Percentiles rank a stretch among this genome's conserved stretches.
phyloP scores from a whole-genome alignment of 2,797 vertebrate genomes.

The Esox lucius region DNA sequence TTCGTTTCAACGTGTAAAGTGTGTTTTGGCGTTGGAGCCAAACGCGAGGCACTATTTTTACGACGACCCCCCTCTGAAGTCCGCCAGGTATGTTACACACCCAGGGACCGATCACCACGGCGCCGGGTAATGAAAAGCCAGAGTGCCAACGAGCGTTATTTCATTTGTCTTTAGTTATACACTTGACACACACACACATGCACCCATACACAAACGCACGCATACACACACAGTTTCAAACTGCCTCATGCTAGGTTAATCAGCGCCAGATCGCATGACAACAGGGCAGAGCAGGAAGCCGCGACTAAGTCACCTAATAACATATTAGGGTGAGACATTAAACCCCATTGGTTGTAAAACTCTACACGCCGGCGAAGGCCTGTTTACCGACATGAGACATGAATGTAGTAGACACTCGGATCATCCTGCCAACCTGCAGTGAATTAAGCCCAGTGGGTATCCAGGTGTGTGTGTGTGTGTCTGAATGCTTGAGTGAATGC shows the following conservation, averaged over 20 bases:
- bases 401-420: constrained; percentile 60
- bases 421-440: constrained; percentile 45
- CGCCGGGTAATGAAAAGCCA: constrained; percentile 18
- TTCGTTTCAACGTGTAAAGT: constrained; percentile 37
- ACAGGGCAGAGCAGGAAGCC: constrained; percentile 40
- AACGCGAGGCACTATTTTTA: constrained; percentile 40
- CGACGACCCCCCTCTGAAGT: constrained; percentile 28
- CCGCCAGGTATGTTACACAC: constrained; percentile 36
- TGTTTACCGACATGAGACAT: constrained; percentile 54
- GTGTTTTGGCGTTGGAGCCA: constrained; percentile 18
- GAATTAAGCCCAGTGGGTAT: constrained; percentile 30
- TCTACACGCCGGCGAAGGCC: constrained; percentile 51
- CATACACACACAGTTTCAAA: not conserved
- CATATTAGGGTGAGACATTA: constrained; percentile 50
- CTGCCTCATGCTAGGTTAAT: constrained; percentile 28
- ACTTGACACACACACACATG: constrained; percentile 5
- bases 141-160: constrained; percentile 11
- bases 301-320: constrained; percentile 66
- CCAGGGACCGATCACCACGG: constrained; percentile 26
- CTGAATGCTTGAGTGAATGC: constrained; percentile 1
- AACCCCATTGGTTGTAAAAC: constrained; percentile 20
- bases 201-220: constrained; percentile 5
- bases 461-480: constrained; percentile 25
- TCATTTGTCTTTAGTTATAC: not conserved
- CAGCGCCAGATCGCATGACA: constrained; percentile 44